phyloP scores from a whole-genome alignment of 1,140 invertebrate genomes.

The Cotesia chilonis region DNA sequence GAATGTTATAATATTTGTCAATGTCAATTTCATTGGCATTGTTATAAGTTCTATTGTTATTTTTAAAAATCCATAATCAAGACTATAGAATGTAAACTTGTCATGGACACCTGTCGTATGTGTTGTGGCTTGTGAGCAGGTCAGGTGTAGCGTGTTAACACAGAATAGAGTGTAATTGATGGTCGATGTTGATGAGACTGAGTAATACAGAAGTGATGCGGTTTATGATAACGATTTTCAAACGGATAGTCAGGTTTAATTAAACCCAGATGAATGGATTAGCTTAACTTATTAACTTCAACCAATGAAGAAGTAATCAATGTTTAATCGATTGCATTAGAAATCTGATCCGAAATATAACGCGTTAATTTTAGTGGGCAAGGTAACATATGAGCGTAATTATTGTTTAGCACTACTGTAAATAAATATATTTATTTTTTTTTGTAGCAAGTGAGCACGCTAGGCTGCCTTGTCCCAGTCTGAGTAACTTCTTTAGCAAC shows the following conservation, averaged over 20 bases:
- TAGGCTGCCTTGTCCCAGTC: conserved; percentile 14
- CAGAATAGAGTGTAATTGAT: neutral
- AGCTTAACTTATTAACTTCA: too few relatives aligned
- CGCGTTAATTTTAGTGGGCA: neutral
- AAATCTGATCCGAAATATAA: neutral
- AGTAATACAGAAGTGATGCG: neutral
- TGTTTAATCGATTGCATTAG: neutral
- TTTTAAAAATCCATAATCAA: neutral
- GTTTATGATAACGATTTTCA: neutral
- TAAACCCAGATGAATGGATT: too few relatives aligned
- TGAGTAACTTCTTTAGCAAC: conserved; percentile 18
- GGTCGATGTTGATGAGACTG: conserved; percentile 12
- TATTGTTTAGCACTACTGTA: neutral
- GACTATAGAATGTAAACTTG: neutral
- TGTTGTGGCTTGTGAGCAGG: conserved; percentile 12
- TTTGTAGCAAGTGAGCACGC: neutral
- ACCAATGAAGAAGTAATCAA: too few relatives aligned
- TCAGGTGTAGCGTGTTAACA: conserved; percentile 7
- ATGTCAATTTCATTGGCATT: conserved; percentile 16
- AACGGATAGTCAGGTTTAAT: too few relatives aligned
- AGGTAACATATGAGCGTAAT: conserved; percentile 14
- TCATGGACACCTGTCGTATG: conserved; percentile 11
- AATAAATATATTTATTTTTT: too few relatives aligned
- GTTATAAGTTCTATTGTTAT: neutral
- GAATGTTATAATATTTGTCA: neutral